A percentile compares a stretch with the other conserved stretches of the same genome.
phyloP scores from a whole-genome alignment of 2,113 vertebrate genomes.

The Talpa occidentalis region DNA sequence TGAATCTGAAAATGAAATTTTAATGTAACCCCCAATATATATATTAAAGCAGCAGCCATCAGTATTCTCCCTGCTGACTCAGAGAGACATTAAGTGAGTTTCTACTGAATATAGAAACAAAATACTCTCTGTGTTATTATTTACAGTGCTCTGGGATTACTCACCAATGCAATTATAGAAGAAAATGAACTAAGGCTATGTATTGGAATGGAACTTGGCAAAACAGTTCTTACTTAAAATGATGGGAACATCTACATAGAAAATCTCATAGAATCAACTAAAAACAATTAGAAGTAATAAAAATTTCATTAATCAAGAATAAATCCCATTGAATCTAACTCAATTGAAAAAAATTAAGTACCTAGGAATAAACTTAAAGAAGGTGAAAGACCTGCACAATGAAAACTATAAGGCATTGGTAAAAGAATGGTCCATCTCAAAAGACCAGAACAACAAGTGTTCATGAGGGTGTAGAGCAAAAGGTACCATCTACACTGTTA shows the following conservation, averaged over 20 bases:
- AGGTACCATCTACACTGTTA: too few species aligned
- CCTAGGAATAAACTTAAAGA: too few species aligned
- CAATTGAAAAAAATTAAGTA: too few species aligned
- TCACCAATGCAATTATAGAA: not conserved
- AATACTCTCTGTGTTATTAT: not conserved
- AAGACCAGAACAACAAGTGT: too few species aligned
- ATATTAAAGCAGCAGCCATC: not conserved
- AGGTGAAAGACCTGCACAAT: too few species aligned
- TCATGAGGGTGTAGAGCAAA: too few species aligned
- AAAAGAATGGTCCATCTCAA: too few species aligned
- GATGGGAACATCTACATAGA: not conserved
- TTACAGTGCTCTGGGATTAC: not conserved
- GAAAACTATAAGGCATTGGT: too few species aligned
- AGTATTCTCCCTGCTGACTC: not conserved
- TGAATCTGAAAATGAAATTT: not conserved
- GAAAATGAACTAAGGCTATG: slow-evolving; percentile 39
- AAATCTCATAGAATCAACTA: not conserved
- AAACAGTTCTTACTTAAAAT: slow-evolving; percentile 1
- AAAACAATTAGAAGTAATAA: not conserved
- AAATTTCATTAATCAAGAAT: not conserved
- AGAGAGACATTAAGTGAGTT: not conserved
- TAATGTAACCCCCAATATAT: not conserved
- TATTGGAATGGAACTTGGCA: not conserved
- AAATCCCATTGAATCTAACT: too few species aligned
- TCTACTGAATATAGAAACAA: not conserved